phyloP scores from a whole-genome alignment of 2,888 invertebrate genomes.

The Leptopilina syphax region DNA sequence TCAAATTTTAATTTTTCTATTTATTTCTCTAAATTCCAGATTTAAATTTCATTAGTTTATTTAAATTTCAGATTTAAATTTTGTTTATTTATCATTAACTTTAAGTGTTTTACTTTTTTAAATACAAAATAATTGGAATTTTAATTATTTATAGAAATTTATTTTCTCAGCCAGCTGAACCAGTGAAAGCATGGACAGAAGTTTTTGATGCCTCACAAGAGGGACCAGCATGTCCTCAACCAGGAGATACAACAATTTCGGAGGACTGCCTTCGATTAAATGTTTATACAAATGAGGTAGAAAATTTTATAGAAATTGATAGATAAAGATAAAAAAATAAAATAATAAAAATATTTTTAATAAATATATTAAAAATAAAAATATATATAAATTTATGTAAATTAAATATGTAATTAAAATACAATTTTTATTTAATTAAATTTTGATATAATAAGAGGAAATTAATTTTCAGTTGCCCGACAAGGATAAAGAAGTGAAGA shows the following conservation, averaged over 20 bases:
- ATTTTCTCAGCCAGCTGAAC: conserved; percentile 77
- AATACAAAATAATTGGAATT: not conserved
- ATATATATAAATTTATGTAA: too few relatives aligned
- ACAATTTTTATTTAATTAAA: not conserved
- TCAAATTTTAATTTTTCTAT: too few relatives aligned
- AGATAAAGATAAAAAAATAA: not conserved
- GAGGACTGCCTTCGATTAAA: conserved; percentile 83
- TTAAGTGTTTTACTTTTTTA: not conserved
- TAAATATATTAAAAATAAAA: too few relatives aligned
- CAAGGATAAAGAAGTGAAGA: conserved; percentile 25
- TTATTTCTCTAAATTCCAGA: too few relatives aligned
- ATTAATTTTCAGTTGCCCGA: conserved; percentile 27
- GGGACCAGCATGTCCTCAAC: conserved; percentile 80
- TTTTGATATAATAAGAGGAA: not conserved
- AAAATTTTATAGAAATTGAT: not conserved
- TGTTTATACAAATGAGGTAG: conserved; percentile 79
- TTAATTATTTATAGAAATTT: not conserved
- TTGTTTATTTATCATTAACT: not conserved
- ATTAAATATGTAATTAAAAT: too few relatives aligned
- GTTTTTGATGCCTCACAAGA: conserved; percentile 79
- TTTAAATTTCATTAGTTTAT: too few relatives aligned
- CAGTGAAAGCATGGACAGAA: conserved; percentile 77
- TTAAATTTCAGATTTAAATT: too few relatives aligned
- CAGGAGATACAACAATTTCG: conserved; percentile 73
- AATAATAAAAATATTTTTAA: not conserved